Evolutionary conservation across 2,888 invertebrate species (phyloP), one percentile per base, ranked within the genome.

Genomic region (Aethes cnicana): DNA sequence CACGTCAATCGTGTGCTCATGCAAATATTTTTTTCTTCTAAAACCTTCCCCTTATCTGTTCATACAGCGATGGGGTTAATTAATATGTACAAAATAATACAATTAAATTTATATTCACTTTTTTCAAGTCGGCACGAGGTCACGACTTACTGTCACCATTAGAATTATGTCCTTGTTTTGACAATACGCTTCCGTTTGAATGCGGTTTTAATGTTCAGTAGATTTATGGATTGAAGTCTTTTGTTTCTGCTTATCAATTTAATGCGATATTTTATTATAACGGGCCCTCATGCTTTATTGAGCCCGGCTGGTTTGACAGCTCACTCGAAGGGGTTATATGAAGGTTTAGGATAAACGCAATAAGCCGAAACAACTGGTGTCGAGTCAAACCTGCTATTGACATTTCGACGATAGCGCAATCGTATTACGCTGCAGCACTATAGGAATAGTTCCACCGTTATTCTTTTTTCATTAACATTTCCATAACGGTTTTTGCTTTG

Each of bases 1-100:
- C 72, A 86, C 84, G 89, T 88, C 89, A 86, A 86, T 85, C 89
- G 89, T 85, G 87, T 77, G 84, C 79, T 88, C 85, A 89, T 88
- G 89, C 89, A 89, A 88, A 87, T 86, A 83, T 79, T 88, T 88
- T 88, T 89, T 89, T 85, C 79, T 80, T 73, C 77, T 64, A 78
- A 85, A 87, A 81, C 83, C 84, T 83, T 85, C 87, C 89, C 77
- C 84, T 77, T 89, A 86, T 88, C 86, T 84, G 71, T 77, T 69
- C 73, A 69, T 76, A 74, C 59, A 73, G 77, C 73, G 81, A 85
- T 83, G 83, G 89, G 88, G 88, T 89, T 89, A 89, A 89, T 89
- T 89, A 89, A 87, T 84, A 89, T 83, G 85, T 87, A 82, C 74
- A 72, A 74, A 80, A 83, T 81, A 83, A 86, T 85, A 84, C 82